Evolutionary conservation across 2,888 invertebrate genomes (phyloP).

Genomic region (Ormyrus rosae): DNA sequence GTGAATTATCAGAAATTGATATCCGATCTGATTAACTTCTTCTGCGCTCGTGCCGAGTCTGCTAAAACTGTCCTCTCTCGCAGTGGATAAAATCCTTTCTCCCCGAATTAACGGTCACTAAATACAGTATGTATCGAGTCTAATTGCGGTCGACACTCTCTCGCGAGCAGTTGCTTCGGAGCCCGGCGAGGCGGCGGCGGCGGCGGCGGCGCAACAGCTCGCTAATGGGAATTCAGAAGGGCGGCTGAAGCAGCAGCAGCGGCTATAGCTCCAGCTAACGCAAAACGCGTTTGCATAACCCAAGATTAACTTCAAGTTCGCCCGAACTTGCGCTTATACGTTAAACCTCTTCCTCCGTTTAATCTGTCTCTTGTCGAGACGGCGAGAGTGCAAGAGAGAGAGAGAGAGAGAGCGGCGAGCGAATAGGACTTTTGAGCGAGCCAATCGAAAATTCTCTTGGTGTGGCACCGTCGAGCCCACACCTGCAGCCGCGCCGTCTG

Average conservation of each 20-base stretch:
- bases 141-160: constrained; percentile 43
- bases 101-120: constrained; percentile 13
- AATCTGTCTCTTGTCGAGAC: constrained; percentile 50
- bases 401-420: constrained; percentile 49
- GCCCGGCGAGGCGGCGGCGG: not conserved
- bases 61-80: no score
- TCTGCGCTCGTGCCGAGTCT: not conserved
- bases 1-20: no score
- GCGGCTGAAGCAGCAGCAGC: constrained; percentile 42
- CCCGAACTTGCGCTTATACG: constrained; percentile 44
- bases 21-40: not conserved
- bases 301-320: constrained; percentile 70
- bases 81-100: no score
- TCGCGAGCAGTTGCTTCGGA: no score
- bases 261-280: constrained; percentile 59
- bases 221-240: constrained; percentile 49
- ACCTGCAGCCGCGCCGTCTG: not conserved
- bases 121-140: constrained; percentile 10
- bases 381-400: constrained; percentile 52
- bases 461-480: not conserved
- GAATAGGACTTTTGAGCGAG: constrained; percentile 26
- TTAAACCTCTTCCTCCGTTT: constrained; percentile 29
- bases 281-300: constrained; percentile 69
- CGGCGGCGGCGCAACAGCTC: constrained; percentile 29
- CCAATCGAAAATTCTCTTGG: constrained; percentile 49